Percentiles rank a stretch among this genome's conserved stretches.
Evolutionary conservation across 2,797 vertebrate species (phyloP).

Genomic region (Cottoperca gobio): DNA sequence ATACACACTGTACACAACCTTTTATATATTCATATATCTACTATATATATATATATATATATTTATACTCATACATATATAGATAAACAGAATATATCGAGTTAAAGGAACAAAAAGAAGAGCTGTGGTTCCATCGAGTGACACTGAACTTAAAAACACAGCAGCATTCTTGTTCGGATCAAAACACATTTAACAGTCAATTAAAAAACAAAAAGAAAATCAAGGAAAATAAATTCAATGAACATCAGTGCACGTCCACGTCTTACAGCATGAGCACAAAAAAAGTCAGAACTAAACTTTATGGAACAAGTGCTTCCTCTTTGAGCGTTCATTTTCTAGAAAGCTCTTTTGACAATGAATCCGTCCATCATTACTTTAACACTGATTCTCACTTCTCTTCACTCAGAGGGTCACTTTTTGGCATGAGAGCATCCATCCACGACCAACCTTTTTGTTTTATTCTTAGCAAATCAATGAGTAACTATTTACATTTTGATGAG

Average conservation of each 20-base stretch:
- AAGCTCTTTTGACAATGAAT: conserved; percentile 1
- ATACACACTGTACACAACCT: conserved; percentile 78
- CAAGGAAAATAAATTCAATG: conserved; percentile 35
- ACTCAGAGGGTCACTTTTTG: conserved; percentile 12
- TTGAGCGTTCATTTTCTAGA: conserved; percentile 12
- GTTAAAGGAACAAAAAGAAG: conserved; percentile 53
- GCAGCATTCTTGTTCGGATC: conserved; percentile 63
- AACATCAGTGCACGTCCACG: conserved; percentile 65
- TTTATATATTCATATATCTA: conserved; percentile 62
- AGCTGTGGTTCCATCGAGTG: conserved; percentile 56
- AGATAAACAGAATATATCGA: conserved; percentile 69
- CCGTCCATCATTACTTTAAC: conserved; percentile 14
- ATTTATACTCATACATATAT: conserved; percentile 59
- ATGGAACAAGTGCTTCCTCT: conserved; percentile 50
- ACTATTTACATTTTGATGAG: conserved; percentile 44
- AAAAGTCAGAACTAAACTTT: conserved; percentile 7
- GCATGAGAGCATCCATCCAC: conserved; percentile 10
- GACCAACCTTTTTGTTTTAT: neutral
- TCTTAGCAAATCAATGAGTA: conserved; percentile 29
- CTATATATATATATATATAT: conserved; percentile 68
- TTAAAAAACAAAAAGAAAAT: conserved; percentile 11
- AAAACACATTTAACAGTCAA: conserved; percentile 64
- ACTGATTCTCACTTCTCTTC: neutral
- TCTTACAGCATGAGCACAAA: conserved; percentile 66
- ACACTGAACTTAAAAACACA: conserved; percentile 61